Evolutionary conservation across 2,797 vertebrate species (phyloP), one percentile per base, ranked within the genome.

Genomic region (Eupleurogrammus muticus): DNA sequence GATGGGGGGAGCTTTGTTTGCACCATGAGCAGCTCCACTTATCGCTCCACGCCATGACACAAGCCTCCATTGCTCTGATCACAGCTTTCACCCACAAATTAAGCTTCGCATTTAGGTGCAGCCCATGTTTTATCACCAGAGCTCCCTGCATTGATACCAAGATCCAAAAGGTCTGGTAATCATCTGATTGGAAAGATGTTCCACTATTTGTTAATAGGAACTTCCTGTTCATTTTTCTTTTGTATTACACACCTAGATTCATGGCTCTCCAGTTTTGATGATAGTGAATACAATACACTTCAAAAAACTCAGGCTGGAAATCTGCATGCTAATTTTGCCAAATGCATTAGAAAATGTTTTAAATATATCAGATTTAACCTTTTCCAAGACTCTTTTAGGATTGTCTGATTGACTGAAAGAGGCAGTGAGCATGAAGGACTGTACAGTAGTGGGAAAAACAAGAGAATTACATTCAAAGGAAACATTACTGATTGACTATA

Each of bases 1-100:
- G 57, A 73, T 79, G 72, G 70, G 79, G 87, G 79, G 74, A n/a
- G 70, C 73, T 82, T 66, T 77, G 73, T 87, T 86, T 80, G 65
- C 64, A 60, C 66, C 77, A 59, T 67, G 46, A 76, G 46, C 56
- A 5, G 50, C 76, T 65, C 55, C 63, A 79, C 63, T 62, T 68
- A 60, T 57, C 40, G 12, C 13, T 47, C 35, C 3, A 4, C 61
- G 52, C 28, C 17, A 19, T 1, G 3, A 36, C 52, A 70, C 75
- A 73, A 70, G 73, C 68, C 82, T 44, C 40, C 42, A 59, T 48
- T 34, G 9, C 57, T 65, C 51, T 20, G 52, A 36, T 47, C 51
- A n/a, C 36, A 19, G 21, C 52, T 40, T 32, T 50, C 60, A 62
- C 52, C 58, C 60, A 52, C 55, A 79, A 73, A 84, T 73, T 63